Conservation (phyloP, 2,888 invertebrate genomes). For the Drosophila pseudotalamancana region DNA sequence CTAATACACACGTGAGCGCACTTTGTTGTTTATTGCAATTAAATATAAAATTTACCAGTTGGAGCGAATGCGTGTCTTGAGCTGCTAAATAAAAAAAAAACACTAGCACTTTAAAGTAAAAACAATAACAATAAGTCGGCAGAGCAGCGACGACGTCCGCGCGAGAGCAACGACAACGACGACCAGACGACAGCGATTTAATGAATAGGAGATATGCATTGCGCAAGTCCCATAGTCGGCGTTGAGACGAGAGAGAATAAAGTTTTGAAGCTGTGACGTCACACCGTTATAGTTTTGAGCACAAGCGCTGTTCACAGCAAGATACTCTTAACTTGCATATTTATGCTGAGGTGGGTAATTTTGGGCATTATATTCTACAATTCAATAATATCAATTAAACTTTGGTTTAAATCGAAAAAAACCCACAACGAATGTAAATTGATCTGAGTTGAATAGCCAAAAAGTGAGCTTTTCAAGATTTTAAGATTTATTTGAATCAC, state of each 20-base stretch:
- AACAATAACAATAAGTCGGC: slow-evolving; percentile 60
- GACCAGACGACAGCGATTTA: slow-evolving; percentile 40
- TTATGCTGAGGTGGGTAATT: too few species aligned
- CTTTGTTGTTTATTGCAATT: slow-evolving; percentile 21
- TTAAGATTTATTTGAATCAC: too few species aligned
- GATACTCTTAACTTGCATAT: too few species aligned
- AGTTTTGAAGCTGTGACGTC: slow-evolving; percentile 29
- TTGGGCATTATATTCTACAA: background rate
- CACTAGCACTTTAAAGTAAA: slow-evolving; percentile 49
- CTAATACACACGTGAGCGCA: slow-evolving; percentile 22
- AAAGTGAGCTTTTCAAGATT: too few species aligned
- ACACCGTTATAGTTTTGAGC: background rate
- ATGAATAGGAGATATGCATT: slow-evolving; percentile 29
- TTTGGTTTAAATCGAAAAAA: too few species aligned
- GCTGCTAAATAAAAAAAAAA: slow-evolving; percentile 44
- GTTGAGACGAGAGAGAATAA: slow-evolving; percentile 11
- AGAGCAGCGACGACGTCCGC: slow-evolving; percentile 50
- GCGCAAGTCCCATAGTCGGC: slow-evolving; percentile 43
- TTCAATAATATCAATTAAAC: too few species aligned
- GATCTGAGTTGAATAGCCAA: too few species aligned
- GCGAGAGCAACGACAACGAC: slow-evolving; percentile 51
- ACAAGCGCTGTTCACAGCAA: background rate
- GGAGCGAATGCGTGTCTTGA: slow-evolving; percentile 35
- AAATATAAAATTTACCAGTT: slow-evolving; percentile 40
- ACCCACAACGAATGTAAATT: too few species aligned